Percentiles rank a stretch among this genome's conserved stretches.
Conservation (phyloP, 1,140 invertebrate species). For the Batillaria attramentaria region DNA sequence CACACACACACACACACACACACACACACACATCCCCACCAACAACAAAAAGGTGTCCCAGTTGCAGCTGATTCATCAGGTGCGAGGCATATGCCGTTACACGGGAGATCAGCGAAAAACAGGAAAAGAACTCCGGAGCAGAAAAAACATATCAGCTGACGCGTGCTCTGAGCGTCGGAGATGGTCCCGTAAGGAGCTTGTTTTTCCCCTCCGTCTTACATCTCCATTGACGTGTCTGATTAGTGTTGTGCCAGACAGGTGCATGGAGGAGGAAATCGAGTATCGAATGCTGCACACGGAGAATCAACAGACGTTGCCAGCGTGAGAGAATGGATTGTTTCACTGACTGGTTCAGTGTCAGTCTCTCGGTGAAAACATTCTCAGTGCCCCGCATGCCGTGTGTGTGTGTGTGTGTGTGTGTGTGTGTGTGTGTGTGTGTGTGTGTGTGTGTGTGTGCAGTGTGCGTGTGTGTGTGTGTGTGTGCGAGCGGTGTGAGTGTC, state of each 20-base stretch:
- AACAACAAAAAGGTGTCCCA: neutral
- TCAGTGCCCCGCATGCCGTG: neutral
- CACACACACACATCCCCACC: neutral
- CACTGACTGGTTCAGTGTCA: neutral
- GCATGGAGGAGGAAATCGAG: too few relatives aligned
- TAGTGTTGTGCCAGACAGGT: too few relatives aligned
- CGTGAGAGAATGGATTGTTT: neutral
- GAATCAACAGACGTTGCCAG: too few relatives aligned
- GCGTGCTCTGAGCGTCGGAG: too few relatives aligned
- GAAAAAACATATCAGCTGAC: too few relatives aligned
- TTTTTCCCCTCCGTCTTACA: too few relatives aligned
- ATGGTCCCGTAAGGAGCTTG: too few relatives aligned
- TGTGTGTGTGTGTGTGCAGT: neutral
- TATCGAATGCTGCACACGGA: too few relatives aligned
- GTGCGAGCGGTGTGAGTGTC: neutral
- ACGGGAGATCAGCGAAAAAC: too few relatives aligned
- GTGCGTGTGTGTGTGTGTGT: neutral
- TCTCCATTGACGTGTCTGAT: neutral
- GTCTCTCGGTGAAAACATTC: neutral
- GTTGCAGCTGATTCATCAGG: neutral
- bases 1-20: too few relatives aligned
- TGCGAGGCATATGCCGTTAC: neutral
- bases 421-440: neutral
- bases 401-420: constrained; percentile 13
- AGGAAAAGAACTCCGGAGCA: too few relatives aligned